Percentiles rank a stretch among this genome's conserved stretches.
Evolutionary conservation across 1,140 invertebrate species (phyloP).

Genomic region (Macrosteles quadrilineatus): DNA sequence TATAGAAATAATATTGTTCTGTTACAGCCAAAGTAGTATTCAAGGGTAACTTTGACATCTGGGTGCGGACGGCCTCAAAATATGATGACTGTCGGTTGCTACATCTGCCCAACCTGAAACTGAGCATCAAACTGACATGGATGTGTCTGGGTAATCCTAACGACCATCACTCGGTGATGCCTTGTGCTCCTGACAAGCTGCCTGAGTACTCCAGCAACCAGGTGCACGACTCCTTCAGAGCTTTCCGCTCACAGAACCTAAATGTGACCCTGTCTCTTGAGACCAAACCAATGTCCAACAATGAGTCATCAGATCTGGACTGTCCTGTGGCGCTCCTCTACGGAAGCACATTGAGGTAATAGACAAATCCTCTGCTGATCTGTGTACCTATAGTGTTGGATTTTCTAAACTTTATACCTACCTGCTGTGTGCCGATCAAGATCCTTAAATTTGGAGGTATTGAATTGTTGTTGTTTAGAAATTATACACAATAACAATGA

Average conservation of each 20-base stretch:
- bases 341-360: slow-evolving; percentile 77
- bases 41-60: slow-evolving; percentile 83
- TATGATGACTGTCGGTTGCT: slow-evolving; percentile 96
- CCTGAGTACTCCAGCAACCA: slow-evolving; percentile 97
- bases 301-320: slow-evolving; percentile 60
- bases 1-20: too few relatives aligned
- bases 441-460: too few relatives aligned
- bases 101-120: slow-evolving; percentile 85
- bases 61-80: slow-evolving; percentile 94
- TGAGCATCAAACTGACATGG: slow-evolving; percentile 89
- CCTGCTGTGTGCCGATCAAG: too few relatives aligned
- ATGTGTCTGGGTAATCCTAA: slow-evolving; percentile 88
- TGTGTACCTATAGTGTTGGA: too few relatives aligned
- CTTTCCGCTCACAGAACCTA: slow-evolving; percentile 92
- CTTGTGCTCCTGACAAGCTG: slow-evolving; percentile 94
- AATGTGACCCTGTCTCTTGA: slow-evolving; percentile 88
- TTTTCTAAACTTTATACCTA: too few relatives aligned
- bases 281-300: slow-evolving; percentile 65
- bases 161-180: slow-evolving; percentile 95
- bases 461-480: too few relatives aligned
- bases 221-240: slow-evolving; percentile 83
- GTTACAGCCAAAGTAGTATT: slow-evolving; percentile 76
- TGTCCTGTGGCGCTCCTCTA: slow-evolving; percentile 82
- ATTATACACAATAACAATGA: too few relatives aligned
- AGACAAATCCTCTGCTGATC: too few relatives aligned